phyloP scores from a whole-genome alignment of 1,140 invertebrate species.

The Limonius californicus region DNA sequence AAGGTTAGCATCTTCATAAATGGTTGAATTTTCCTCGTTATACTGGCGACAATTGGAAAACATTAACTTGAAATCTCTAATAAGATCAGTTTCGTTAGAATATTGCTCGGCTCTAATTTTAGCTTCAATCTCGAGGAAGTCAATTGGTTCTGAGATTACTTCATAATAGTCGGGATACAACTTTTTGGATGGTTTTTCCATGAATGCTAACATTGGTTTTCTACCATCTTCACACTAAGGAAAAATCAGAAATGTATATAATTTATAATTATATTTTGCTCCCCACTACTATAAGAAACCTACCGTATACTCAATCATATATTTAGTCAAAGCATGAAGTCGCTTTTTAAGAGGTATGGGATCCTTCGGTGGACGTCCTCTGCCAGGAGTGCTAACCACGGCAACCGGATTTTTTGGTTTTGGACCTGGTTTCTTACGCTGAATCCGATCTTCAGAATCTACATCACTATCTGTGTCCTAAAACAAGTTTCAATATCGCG shows the following conservation, averaged over 20 bases:
- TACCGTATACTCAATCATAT: slow-evolving; percentile 73
- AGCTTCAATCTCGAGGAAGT: slow-evolving; percentile 89
- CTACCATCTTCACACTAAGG: slow-evolving; percentile 75
- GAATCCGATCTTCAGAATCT: slow-evolving; percentile 46
- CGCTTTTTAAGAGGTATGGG: slow-evolving; percentile 69
- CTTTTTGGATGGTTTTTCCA: slow-evolving; percentile 95
- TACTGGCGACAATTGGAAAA: slow-evolving; percentile 94
- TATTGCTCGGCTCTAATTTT: slow-evolving; percentile 79
- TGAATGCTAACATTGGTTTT: slow-evolving; percentile 85
- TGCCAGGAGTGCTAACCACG: slow-evolving; percentile 29
- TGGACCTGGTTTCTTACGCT: slow-evolving; percentile 47
- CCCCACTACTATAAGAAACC: slow-evolving; percentile 46
- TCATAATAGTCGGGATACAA: slow-evolving; percentile 95
- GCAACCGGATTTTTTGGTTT: slow-evolving; percentile 53
- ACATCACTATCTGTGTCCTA: slow-evolving; percentile 56
- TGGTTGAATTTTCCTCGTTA: slow-evolving; percentile 93
- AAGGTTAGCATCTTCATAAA: slow-evolving; percentile 90
- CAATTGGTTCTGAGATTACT: slow-evolving; percentile 90
- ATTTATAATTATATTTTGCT: too few species aligned
- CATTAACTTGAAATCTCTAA: slow-evolving; percentile 75
- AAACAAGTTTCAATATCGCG: not conserved
- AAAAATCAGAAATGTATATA: slow-evolving; percentile 20
- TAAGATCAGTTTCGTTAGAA: slow-evolving; percentile 57
- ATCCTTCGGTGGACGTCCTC: slow-evolving; percentile 52
- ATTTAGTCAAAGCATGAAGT: slow-evolving; percentile 69